Percentiles rank a stretch among this genome's conserved stretches.
Conservation (phyloP, 2,113 vertebrate species). For the Hirundichthys speculiger region DNA sequence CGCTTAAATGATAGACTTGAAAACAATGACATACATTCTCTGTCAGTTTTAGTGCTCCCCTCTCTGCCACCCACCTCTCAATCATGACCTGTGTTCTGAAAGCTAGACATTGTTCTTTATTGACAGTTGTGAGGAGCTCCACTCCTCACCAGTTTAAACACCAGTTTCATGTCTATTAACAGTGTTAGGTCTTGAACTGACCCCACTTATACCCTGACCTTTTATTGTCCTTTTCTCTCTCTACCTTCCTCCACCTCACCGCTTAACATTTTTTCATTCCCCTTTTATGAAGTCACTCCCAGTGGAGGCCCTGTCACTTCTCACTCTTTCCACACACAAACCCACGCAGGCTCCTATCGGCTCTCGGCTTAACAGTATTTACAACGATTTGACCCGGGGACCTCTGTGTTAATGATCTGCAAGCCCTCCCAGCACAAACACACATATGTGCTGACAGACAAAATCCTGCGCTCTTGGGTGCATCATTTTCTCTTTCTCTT, state of each 20-base stretch:
- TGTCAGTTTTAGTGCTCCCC: constrained; percentile 1
- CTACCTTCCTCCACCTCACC: constrained; percentile 16
- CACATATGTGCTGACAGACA: constrained; percentile 49
- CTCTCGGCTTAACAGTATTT: constrained; percentile 71
- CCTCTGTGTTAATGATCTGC: constrained; percentile 70
- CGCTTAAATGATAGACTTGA: neutral
- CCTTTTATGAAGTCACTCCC: constrained; percentile 63
- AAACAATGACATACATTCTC: constrained; percentile 15
- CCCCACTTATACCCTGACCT: constrained; percentile 73
- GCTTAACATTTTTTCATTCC: constrained; percentile 46
- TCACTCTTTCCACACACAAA: constrained; percentile 32
- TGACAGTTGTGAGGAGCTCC: constrained; percentile 42
- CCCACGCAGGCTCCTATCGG: constrained; percentile 38
- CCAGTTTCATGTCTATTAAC: constrained; percentile 75
- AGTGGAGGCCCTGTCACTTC: constrained; percentile 28
- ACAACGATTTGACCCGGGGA: constrained; percentile 76
- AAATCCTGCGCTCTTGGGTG: constrained; percentile 28
- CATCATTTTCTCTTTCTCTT: constrained; percentile 23
- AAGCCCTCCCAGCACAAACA: constrained; percentile 47
- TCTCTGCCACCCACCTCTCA: constrained; percentile 14
- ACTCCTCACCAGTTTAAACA: constrained; percentile 68
- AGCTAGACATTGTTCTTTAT: constrained; percentile 45
- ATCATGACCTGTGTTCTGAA: constrained; percentile 36
- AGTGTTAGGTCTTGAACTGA: constrained; percentile 68
- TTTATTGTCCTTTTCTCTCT: constrained; percentile 39